phyloP scores from a whole-genome alignment of 1,140 invertebrate species.

The Spodoptera frugiperda region DNA sequence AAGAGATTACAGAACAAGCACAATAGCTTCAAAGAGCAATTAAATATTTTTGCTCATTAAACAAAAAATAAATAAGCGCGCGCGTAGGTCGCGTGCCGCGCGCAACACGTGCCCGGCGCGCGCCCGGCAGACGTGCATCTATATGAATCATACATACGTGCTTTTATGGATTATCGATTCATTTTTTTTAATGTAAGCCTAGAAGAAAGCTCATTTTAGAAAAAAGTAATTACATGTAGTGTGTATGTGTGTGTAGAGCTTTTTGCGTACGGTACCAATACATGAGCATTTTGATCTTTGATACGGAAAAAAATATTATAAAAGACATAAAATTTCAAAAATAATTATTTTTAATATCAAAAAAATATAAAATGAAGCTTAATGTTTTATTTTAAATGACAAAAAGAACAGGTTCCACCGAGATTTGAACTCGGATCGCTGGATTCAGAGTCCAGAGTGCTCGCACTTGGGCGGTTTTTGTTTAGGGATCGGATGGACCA shows the following conservation, averaged over 20 bases:
- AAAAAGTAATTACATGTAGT: neutral
- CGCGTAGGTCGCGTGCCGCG: constrained; percentile 58
- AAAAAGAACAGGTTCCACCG: constrained; percentile 58
- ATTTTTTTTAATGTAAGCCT: neutral
- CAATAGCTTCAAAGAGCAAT: constrained; percentile 62
- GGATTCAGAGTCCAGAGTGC: constrained; percentile 59
- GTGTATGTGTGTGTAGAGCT: too few species aligned
- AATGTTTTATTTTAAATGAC: neutral
- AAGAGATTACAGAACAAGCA: constrained; percentile 60
- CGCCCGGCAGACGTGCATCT: constrained; percentile 25
- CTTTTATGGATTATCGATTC: constrained; percentile 43
- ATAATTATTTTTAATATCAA: neutral
- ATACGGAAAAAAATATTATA: neutral
- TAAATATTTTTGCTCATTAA: constrained; percentile 71
- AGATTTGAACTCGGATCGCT: constrained; percentile 59
- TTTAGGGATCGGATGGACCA: too few species aligned
- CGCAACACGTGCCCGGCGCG: constrained; percentile 40
- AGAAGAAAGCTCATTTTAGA: neutral
- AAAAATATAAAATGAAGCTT: neutral
- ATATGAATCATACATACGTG: constrained; percentile 43
- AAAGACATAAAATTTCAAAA: neutral
- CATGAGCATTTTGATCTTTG: too few species aligned
- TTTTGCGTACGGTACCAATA: too few species aligned
- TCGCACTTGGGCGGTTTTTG: too few species aligned
- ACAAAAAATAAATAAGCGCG: constrained; percentile 58